Conservation (phyloP, 2,888 invertebrate species). For the Acrobasis repandana region DNA sequence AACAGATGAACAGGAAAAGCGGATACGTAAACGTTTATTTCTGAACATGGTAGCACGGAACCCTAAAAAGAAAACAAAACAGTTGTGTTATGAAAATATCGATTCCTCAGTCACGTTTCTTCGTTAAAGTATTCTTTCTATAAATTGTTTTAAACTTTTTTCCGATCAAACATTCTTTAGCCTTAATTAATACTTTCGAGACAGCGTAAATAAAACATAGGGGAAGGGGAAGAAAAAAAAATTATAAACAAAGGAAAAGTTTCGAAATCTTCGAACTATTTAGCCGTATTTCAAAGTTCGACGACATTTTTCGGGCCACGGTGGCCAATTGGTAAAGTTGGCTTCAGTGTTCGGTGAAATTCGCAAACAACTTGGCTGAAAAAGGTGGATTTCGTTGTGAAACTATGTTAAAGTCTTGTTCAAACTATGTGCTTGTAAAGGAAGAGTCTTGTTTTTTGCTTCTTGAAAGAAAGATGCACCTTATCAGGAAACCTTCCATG, state of each 20-base stretch:
- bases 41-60: too few relatives aligned
- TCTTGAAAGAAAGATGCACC: background rate
- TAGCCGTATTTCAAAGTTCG: conserved; percentile 23
- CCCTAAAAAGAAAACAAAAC: background rate
- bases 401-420: conserved; percentile 12
- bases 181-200: conserved; percentile 25
- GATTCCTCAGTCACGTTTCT: background rate
- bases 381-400: conserved; percentile 5
- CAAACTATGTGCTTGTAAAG: background rate
- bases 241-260: conserved; percentile 25
- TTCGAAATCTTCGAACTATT: conserved; percentile 23
- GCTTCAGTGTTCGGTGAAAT: conserved; percentile 19
- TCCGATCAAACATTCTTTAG: conserved; percentile 19
- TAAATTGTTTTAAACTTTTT: conserved; percentile 15
- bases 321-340: conserved; percentile 22
- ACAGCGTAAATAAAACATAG: conserved; percentile 25
- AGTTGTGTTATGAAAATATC: background rate
- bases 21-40: too few relatives aligned
- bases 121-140: conserved; percentile 12
- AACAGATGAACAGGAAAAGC: too few relatives aligned
- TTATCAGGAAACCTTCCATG: too few relatives aligned
- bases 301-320: conserved; percentile 19
- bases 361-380: conserved; percentile 10
- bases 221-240: conserved; percentile 24
- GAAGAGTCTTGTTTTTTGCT: background rate